Evolutionary conservation across 2,797 vertebrate genomes (phyloP), one percentile per base, ranked within the genome.

Genomic region (Pseudotriccus pelzelni): DNA sequence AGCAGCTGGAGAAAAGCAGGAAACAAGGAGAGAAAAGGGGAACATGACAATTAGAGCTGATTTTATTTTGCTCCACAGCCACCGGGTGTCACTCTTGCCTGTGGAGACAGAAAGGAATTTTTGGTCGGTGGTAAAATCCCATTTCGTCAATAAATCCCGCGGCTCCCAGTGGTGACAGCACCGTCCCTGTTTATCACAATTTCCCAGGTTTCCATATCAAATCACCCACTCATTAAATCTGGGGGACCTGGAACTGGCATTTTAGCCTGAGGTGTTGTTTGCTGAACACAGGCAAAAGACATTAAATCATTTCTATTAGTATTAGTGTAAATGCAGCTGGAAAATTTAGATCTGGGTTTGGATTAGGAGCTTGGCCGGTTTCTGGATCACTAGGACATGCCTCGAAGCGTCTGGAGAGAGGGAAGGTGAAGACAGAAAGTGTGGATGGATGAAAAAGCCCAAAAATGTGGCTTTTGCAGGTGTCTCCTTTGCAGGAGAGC

Each of bases 21-120:
- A 7, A 52, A 32, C 2, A 8, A 15, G 7, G 44, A 37, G 16
- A 43, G 7, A 12, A 53, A 82, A 6, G 10, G 14, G 16, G 12
- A 62, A 36, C 11, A 3, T 14, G 1, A 9, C 17, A 12, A 12
- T 7, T 10, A 41, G 28, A 70, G 23, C 44, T 23, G 44, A 19
- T 56, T 77, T 74, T 20, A 27, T n/a, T 76, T 63, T 68, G 24
- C 46, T 67, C 64, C 43, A 15, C 9, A 78, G 68, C 95, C 96
- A 74, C 84, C 24, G 64, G 96, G 89, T 89, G 96, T 95, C 95
- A 77, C 90, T 68, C 93, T 94, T 83, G 95, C 23, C 87, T 75
- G 5, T 1, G 49, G 59, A 94, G 87, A 50, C 55, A 17, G 34
- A n/a, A 44, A 46, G 66, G 43, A 44, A 39, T 60, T 46, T 14